Base-by-base conservation (phyloP, 1,140 invertebrate species). In the Dicyema japonicum region DNA sequence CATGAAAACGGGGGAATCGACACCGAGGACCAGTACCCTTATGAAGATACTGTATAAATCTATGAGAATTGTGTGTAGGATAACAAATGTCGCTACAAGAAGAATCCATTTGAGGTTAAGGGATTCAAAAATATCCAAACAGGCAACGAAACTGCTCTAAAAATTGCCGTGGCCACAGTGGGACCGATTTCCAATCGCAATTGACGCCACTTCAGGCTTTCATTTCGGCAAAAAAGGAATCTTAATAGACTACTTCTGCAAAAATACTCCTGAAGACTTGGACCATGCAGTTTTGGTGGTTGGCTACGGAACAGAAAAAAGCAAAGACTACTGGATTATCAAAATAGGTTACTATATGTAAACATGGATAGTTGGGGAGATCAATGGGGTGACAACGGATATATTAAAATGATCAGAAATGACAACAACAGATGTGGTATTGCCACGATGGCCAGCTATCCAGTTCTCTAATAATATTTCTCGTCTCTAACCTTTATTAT, bases 251-350 rank as follows among this genome's bases (percentile, higher is more conserved):
- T n/a, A n/a, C n/a, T n/a, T n/a, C n/a, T n/a, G n/a, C n/a, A n/a
- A n/a, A n/a, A n/a, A n/a, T n/a, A n/a, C n/a, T n/a, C n/a, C n/a
- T n/a, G n/a, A n/a, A n/a, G n/a, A 27, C 11, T 47, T 78, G 11
- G 71, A 85, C 47, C 76, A 85, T 43, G 76, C 72, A 34, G 80
- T 78, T 3, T 43, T 75, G 4, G 60, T 62, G 32, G 67, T 76
- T 27, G 72, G 75, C 19, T 80, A 72, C 45, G 71, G 71, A 12
- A 59, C 59, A 2, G 57, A 60, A 26, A 36, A 42, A 13, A 59
- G 57, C 19, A 29, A 55, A 16, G 66, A 71, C 38, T 70, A 69
- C 32, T 88, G 74, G 74, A 64, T 82, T 5, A 49, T 85, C 13
- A 74, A 82, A 39, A 85, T 85, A 50, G 35, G 46, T 33, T 54